These are phyloP conservation scores for Calliphora vomitoria DNA, from an alignment of 2,888 invertebrate species.

Conservation along the genomic window DNA sequence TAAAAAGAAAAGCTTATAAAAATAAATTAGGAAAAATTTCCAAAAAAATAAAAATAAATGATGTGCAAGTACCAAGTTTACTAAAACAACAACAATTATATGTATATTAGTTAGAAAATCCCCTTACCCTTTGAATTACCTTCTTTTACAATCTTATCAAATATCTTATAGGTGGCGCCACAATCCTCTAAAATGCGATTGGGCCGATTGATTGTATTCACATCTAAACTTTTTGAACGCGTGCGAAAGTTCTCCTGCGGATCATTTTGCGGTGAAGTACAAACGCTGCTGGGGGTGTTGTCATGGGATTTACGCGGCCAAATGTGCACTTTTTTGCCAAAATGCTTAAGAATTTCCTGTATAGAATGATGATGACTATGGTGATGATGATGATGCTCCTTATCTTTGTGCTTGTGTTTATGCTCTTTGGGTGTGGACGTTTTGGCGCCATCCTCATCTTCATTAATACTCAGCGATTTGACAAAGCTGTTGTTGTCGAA, in stretches of 20 bases:
- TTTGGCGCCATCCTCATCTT: constrained; percentile 73
- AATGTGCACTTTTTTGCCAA: constrained; percentile 90
- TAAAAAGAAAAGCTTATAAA: constrained; percentile 61
- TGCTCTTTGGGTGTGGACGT: constrained; percentile 75
- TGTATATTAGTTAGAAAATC: not conserved
- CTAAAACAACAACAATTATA: constrained; percentile 26
- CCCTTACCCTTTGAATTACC: constrained; percentile 85
- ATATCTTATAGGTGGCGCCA: constrained; percentile 92
- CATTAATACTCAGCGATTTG: constrained; percentile 81
- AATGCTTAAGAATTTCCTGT: constrained; percentile 91
- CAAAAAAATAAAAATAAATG: not conserved
- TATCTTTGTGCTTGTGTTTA: constrained; percentile 68
- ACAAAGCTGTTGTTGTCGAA: constrained; percentile 84
- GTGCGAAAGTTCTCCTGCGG: constrained; percentile 89
- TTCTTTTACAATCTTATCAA: constrained; percentile 91
- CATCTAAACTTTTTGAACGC: constrained; percentile 92
- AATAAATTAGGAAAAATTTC: not conserved
- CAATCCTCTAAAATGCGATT: constrained; percentile 89
- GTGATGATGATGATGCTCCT: constrained; percentile 87
- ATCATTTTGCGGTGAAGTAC: constrained; percentile 85
- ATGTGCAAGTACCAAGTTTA: constrained; percentile 75
- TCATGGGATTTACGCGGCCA: constrained; percentile 89
- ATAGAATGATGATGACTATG: constrained; percentile 90
- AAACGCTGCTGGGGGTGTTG: constrained; percentile 84
- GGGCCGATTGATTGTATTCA: constrained; percentile 85